phyloP scores from a whole-genome alignment of 2,797 vertebrate species.

The Tympanoctomys barrerae region DNA sequence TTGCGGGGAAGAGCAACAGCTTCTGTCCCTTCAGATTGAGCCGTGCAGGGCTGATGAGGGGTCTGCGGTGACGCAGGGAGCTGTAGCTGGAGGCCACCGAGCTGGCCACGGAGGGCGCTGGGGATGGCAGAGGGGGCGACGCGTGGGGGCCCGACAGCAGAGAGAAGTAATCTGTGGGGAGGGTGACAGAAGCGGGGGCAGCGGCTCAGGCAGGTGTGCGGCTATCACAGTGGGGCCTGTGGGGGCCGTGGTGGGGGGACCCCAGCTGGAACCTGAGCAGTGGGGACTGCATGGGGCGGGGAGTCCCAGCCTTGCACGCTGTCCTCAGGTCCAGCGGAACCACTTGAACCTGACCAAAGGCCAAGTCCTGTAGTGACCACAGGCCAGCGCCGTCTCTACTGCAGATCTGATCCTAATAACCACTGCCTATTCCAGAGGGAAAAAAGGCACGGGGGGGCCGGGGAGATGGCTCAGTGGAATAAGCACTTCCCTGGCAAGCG shows the following conservation, averaged over 20 bases:
- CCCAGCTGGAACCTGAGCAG: neutral
- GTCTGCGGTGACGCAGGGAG: slow-evolving; percentile 93
- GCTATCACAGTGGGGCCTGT: fast-evolving
- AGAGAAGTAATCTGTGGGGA: slow-evolving; percentile 93
- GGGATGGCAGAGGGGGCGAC: slow-evolving; percentile 93
- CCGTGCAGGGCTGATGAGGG: slow-evolving; percentile 97
- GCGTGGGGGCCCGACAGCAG: slow-evolving; percentile 91
- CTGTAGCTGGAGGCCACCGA: slow-evolving; percentile 94
- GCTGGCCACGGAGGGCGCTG: slow-evolving; percentile 93
- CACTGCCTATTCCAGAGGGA: neutral
- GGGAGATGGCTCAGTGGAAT: too few species aligned
- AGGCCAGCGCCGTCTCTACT: neutral
- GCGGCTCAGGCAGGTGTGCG: fast-evolving
- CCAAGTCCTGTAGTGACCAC: neutral
- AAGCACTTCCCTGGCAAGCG: too few species aligned
- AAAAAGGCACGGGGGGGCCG: neutral
- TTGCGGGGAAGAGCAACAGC: slow-evolving; percentile 91
- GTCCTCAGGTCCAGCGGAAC: neutral
- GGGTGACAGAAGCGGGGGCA: fast-evolving
- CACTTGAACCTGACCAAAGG: neutral
- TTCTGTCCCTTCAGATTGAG: slow-evolving; percentile 95
- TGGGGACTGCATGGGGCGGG: neutral
- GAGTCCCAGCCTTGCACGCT: neutral
- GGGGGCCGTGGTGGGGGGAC: neutral
- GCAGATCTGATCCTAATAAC: neutral